phyloP scores from a whole-genome alignment of 1,140 invertebrate genomes.

The Microplitis mediator region DNA sequence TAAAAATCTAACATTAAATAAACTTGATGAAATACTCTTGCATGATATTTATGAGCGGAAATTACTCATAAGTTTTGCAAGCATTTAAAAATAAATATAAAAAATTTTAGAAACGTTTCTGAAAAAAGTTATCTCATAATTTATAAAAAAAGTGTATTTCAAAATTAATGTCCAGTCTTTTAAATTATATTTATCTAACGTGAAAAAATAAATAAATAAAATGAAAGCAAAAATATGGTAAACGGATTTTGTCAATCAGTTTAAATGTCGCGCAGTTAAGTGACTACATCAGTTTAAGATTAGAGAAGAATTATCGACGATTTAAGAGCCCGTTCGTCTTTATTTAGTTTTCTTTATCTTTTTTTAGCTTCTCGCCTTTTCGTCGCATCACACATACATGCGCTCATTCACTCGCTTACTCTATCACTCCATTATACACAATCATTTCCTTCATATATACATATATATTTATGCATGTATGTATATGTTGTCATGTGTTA shows the following conservation, averaged over 20 bases:
- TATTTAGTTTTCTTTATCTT: slow-evolving; percentile 20
- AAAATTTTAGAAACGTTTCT: no score
- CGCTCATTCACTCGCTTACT: no score
- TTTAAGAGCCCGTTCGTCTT: slow-evolving; percentile 47
- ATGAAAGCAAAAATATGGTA: not conserved
- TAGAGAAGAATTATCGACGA: slow-evolving; percentile 42
- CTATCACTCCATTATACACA: no score
- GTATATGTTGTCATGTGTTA: not conserved
- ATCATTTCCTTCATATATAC: not conserved
- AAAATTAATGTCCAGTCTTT: not conserved
- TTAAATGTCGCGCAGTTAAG: slow-evolving; percentile 47
- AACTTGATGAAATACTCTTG: no score
- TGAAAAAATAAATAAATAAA: not conserved
- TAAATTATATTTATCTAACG: not conserved
- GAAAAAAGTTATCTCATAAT: no score
- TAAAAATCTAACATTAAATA: no score
- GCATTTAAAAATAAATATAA: no score
- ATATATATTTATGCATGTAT: not conserved
- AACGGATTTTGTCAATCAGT: slow-evolving; percentile 41
- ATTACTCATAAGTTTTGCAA: no score
- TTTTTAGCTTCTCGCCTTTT: slow-evolving; percentile 11
- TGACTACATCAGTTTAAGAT: slow-evolving; percentile 50
- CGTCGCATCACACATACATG: not conserved
- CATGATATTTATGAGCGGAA: no score
- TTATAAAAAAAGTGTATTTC: no score